Evolutionary conservation across 2,797 vertebrate species (phyloP), one percentile per base, ranked within the genome.

Genomic region (Psittacula derbiana): DNA sequence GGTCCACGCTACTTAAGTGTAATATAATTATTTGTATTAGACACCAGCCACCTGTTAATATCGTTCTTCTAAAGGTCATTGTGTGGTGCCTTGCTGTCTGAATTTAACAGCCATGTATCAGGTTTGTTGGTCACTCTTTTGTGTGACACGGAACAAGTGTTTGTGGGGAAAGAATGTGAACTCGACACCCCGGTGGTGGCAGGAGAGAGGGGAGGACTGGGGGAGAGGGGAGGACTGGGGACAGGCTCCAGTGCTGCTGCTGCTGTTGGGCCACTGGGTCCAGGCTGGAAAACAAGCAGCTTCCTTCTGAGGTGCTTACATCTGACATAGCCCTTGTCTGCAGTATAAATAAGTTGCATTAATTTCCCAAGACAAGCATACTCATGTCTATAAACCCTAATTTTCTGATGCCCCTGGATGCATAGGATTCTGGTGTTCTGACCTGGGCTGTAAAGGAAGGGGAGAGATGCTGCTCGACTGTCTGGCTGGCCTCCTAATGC

Each of bases 21-120:
- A 98, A 98, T 98, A 96, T 97, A 98, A 98, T 98, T 96, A 95
- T 98, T 97, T 98, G 96, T 97, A 95, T 96, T 94, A 97, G 94
- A 92, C 89, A 83, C 86, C 97, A 95, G 91, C 98, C 99, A 99
- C 98, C 99, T 99, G 99, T 99, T 99, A 94, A 98, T 97, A 98
- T 98, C 98, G 82, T 98, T 99, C 98, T 98, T 96, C 80, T 95
- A 98, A 98, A 98, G 98, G 98, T 98, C 98, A 97, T 95, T 97
- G 90, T 97, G 92, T 97, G 98, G 98, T 97, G 98, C 98, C 98
- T 96, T 65, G 65, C 94, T 95, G 97, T 98, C 97, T 98, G 97
- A 97, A 96, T 96, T 76, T 96, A 96, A 97, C 44, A 33, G 95
- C 92, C 85, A 55, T 97, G 90, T 94, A 93, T 98, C 97, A 96